A percentile compares a stretch with the other conserved stretches of the same genome.
These are phyloP conservation scores for Acestrorhynchus altus DNA, from an alignment of 2,797 vertebrate genomes.

Conservation along the genomic window DNA sequence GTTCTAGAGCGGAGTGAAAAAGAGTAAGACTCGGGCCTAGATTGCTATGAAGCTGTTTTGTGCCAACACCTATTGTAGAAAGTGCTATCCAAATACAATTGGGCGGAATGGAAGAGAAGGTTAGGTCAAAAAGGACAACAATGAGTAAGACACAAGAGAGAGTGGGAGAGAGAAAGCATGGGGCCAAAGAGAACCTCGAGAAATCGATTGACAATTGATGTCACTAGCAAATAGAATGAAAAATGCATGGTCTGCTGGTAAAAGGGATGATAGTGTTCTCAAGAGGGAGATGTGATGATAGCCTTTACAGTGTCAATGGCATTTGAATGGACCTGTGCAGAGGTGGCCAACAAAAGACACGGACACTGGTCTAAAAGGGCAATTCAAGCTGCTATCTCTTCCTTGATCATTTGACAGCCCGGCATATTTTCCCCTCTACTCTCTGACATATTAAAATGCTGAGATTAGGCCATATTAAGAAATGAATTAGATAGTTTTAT, in stretches of 20 bases:
- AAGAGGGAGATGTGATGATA: conserved; percentile 4
- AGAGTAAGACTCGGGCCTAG: neutral
- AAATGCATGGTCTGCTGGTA: conserved; percentile 15
- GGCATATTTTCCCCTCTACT: neutral
- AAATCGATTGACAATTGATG: conserved; percentile 37
- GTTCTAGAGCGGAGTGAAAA: neutral
- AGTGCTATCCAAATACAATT: conserved; percentile 1
- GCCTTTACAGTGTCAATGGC: conserved; percentile 8
- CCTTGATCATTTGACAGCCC: neutral
- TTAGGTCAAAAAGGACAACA: conserved; percentile 20
- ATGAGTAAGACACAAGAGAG: neutral
- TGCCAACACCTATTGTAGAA: conserved; percentile 14
- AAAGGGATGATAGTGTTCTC: neutral
- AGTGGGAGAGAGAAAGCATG: neutral
- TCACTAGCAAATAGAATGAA: conserved; percentile 25
- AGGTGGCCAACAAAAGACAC: neutral
- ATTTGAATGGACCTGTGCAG: neutral
- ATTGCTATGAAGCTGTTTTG: neutral
- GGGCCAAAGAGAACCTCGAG: too few species aligned
- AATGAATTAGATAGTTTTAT: neutral
- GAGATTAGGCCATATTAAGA: too few species aligned
- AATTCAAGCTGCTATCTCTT: neutral
- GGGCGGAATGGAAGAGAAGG: conserved; percentile 32
- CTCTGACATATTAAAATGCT: neutral
- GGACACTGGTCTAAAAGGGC: neutral